phyloP scores from a whole-genome alignment of 2,797 vertebrate genomes.

The Silurus aristotelis region DNA sequence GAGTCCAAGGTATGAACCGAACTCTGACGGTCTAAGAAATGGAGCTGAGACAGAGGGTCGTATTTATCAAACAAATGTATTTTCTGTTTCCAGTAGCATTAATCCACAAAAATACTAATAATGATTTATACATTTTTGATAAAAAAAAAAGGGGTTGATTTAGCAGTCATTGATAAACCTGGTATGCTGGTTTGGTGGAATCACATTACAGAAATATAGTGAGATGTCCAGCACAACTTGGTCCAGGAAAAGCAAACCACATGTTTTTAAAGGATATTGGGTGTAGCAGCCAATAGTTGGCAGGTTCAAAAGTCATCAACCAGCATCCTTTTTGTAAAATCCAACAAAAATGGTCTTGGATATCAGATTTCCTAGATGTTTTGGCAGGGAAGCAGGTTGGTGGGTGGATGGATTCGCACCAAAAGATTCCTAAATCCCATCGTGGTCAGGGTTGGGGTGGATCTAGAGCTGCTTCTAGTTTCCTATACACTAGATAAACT shows the following conservation, averaged over 20 bases:
- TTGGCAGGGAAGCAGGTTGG: not conserved
- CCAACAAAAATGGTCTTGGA: not conserved
- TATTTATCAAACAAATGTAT: not conserved
- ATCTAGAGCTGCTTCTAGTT: not conserved
- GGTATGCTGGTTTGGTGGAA: no score
- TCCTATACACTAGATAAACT: not conserved
- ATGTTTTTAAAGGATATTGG: not conserved
- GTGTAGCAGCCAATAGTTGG: not conserved
- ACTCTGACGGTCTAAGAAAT: not conserved
- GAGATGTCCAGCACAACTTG: not conserved
- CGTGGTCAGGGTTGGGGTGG: not conserved
- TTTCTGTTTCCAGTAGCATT: not conserved
- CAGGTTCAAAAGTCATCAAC: not conserved
- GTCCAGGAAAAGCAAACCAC: not conserved
- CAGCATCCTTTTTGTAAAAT: not conserved
- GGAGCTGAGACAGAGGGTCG: not conserved
- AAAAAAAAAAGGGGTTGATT: not conserved
- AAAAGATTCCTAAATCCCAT: not conserved
- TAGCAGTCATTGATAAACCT: not conserved
- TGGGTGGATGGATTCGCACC: not conserved
- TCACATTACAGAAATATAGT: not conserved
- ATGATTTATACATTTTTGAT: no score
- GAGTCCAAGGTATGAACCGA: slow-evolving; percentile 2
- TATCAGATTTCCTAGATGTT: not conserved
- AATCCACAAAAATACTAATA: not conserved